Percentiles rank a stretch among this genome's conserved stretches.
Evolutionary conservation across 1,140 invertebrate genomes (phyloP).

Genomic region (Macrocentrus cingulum): DNA sequence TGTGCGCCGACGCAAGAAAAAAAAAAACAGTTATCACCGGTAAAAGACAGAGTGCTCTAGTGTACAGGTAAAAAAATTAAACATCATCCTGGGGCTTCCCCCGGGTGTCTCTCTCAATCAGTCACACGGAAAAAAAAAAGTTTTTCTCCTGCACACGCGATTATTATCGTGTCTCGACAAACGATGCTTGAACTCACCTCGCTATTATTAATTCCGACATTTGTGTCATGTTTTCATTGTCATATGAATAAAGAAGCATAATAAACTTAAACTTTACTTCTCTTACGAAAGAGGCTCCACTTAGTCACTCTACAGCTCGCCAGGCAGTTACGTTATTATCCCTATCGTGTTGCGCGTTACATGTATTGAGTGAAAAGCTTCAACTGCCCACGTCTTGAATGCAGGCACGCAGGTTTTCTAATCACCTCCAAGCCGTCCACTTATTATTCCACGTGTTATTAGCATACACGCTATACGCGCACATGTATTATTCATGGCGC

Average conservation of each 20-base stretch:
- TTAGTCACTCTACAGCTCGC: too few relatives aligned
- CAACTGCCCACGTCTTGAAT: not conserved
- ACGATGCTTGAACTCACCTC: too few relatives aligned
- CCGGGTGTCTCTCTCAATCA: too few relatives aligned
- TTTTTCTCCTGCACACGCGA: too few relatives aligned
- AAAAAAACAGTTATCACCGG: constrained; percentile 1
- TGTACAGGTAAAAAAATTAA: not conserved
- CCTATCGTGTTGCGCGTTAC: not conserved
- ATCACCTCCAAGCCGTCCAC: constrained; percentile 2
- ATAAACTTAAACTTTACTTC: too few relatives aligned
- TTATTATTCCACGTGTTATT: constrained; percentile 9
- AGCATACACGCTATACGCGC: constrained; percentile 2
- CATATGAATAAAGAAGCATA: too few relatives aligned
- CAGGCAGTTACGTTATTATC: not conserved
- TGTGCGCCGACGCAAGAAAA: not conserved
- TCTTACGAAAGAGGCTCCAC: too few relatives aligned
- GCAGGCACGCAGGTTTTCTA: not conserved
- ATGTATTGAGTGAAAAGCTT: constrained; percentile 4
- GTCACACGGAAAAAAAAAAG: too few relatives aligned
- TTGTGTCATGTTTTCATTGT: too few relatives aligned
- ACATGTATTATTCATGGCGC: constrained; percentile 16
- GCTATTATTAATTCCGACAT: too few relatives aligned
- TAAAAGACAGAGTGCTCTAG: constrained; percentile 18
- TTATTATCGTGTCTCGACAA: too few relatives aligned
- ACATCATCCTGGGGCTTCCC: too few relatives aligned